Conservation (phyloP, 2,113 vertebrate species). For the Corydoras sp. region DNA sequence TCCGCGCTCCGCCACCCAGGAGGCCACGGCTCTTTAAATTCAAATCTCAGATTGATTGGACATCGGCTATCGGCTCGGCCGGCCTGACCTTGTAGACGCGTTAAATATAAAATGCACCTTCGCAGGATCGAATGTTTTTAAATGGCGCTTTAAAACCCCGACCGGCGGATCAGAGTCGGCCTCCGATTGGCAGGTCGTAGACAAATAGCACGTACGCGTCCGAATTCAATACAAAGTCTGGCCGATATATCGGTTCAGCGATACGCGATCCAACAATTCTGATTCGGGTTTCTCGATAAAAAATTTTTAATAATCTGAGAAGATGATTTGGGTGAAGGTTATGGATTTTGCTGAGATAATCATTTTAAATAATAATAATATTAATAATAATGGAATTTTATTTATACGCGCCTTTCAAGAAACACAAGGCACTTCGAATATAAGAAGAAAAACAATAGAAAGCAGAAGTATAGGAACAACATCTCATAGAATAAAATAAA, state of each 20-base stretch:
- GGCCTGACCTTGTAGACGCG: conserved; percentile 62
- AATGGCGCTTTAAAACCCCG: conserved; percentile 61
- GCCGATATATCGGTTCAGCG: neutral
- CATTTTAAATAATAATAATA: too few species aligned
- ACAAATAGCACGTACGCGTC: neutral
- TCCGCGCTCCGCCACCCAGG: conserved; percentile 52
- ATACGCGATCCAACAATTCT: neutral
- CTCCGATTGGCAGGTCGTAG: conserved; percentile 31
- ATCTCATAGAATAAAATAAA: too few species aligned
- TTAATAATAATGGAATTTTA: too few species aligned
- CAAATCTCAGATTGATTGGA: conserved; percentile 71
- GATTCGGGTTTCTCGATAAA: neutral
- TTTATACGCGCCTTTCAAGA: too few species aligned
- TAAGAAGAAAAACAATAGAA: too few species aligned
- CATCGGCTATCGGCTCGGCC: conserved; percentile 66
- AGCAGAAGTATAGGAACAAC: too few species aligned
- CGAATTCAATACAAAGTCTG: neutral
- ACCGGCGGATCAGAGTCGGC: conserved; percentile 51
- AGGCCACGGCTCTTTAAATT: conserved; percentile 67
- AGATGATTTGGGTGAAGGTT: neutral
- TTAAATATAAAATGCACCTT: conserved; percentile 64
- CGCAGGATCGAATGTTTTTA: conserved; percentile 58
- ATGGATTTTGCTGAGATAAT: too few species aligned
- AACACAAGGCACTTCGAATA: too few species aligned
- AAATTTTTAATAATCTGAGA: neutral